These are phyloP conservation scores for Andrena chrysosceles DNA, from an alignment of 2,888 invertebrate genomes.

Conservation along the genomic window DNA sequence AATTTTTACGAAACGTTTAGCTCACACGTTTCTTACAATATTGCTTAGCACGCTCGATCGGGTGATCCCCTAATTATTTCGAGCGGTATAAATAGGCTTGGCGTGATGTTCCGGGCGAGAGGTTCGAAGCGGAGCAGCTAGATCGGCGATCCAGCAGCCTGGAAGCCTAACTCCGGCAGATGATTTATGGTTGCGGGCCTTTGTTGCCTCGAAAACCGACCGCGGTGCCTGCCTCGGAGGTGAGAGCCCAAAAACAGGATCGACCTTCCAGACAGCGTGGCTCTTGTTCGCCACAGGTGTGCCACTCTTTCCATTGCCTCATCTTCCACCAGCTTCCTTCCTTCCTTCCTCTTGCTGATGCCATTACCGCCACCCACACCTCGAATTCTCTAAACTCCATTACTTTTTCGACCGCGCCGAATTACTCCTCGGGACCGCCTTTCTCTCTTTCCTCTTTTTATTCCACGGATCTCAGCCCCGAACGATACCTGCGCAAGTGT, in stretches of 20 bases:
- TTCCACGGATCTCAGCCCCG: background rate
- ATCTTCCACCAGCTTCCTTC: constrained; percentile 54
- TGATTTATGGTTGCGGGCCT: constrained; percentile 61
- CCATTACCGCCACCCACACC: constrained; percentile 60
- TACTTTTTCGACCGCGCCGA: constrained; percentile 67
- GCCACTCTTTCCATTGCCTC: constrained; percentile 54
- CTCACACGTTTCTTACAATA: background rate
- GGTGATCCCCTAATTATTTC: constrained; percentile 15
- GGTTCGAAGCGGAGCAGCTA: background rate
- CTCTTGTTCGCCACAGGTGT: constrained; percentile 73
- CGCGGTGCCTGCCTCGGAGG: constrained; percentile 25
- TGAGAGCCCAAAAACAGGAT: constrained; percentile 60
- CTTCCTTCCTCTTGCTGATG: constrained; percentile 55
- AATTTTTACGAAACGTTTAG: too few relatives aligned
- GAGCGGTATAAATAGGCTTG: constrained; percentile 6
- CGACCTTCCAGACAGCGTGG: constrained; percentile 75
- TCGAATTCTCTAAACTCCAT: constrained; percentile 66
- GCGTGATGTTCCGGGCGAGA: constrained; percentile 9
- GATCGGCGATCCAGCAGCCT: constrained; percentile 42
- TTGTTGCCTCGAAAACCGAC: constrained; percentile 58
- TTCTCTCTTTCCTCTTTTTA: constrained; percentile 15
- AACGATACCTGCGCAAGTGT: constrained; percentile 15
- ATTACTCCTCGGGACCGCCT: constrained; percentile 52
- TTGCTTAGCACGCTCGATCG: background rate
- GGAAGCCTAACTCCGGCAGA: constrained; percentile 43